Conservation (phyloP, 2,888 invertebrate species). For the Arrhopalites spinosus region DNA sequence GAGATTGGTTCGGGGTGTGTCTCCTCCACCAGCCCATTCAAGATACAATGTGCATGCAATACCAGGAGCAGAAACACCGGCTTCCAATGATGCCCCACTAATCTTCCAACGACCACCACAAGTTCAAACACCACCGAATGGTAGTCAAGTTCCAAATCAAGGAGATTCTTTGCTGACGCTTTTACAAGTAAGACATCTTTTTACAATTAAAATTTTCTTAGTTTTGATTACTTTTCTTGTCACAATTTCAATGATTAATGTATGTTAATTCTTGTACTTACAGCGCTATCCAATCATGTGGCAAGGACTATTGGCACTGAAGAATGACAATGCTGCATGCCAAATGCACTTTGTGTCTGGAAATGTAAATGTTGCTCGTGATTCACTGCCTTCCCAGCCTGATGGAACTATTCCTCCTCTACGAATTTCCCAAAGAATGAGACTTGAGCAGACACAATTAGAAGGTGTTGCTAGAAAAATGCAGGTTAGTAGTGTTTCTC, state of each 20-base stretch:
- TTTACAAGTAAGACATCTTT: conserved; percentile 64
- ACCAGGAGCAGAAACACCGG: conserved; percentile 63
- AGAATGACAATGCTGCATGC: conserved; percentile 95
- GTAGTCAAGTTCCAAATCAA: conserved; percentile 78
- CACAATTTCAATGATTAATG: neutral
- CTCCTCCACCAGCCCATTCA: conserved; percentile 57
- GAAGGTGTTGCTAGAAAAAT: conserved; percentile 95
- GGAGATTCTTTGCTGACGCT: conserved; percentile 81
- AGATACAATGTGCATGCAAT: conserved; percentile 57
- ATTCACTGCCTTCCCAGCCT: conserved; percentile 81
- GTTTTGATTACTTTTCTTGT: too few relatives aligned
- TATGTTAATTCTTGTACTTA: conserved; percentile 56
- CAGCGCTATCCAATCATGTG: conserved; percentile 96
- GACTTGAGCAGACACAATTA: conserved; percentile 91
- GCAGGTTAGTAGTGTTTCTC: conserved; percentile 79
- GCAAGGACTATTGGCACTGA: conserved; percentile 92
- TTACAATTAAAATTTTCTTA: neutral
- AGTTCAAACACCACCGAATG: conserved; percentile 70
- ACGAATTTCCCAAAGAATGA: conserved; percentile 95
- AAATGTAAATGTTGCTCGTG: conserved; percentile 84
- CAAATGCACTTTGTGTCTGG: conserved; percentile 99
- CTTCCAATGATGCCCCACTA: conserved; percentile 54
- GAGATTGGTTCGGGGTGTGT: conserved; percentile 55
- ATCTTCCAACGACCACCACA: conserved; percentile 40
- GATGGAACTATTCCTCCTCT: conserved; percentile 84